Percentiles rank a stretch among this genome's conserved stretches.
phyloP scores from a whole-genome alignment of 2,888 invertebrate genomes.

The Agonopterix subpropinquella region DNA sequence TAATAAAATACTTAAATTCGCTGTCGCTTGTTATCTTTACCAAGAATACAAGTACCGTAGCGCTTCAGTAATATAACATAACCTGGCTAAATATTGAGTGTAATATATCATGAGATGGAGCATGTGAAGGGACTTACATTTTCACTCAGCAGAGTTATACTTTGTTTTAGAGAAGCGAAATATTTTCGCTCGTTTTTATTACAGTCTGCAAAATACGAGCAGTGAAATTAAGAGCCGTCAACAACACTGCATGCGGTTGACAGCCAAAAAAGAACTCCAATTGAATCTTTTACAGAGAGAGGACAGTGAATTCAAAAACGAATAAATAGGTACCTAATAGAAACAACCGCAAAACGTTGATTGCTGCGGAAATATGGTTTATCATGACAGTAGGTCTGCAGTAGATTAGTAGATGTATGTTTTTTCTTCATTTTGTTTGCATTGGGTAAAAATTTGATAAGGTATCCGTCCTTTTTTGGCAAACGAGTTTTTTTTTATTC shows the following conservation, averaged over 20 bases:
- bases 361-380: too few relatives aligned
- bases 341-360: too few relatives aligned
- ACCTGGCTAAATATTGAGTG: constrained; percentile 31
- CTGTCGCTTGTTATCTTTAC: background rate
- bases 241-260: background rate
- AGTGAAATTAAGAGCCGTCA: constrained; percentile 6
- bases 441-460: too few relatives aligned
- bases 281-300: background rate
- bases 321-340: too few relatives aligned
- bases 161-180: background rate
- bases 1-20: background rate
- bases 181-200: constrained; percentile 2
- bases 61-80: constrained; percentile 18
- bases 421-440: too few relatives aligned
- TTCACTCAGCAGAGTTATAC: background rate
- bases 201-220: background rate
- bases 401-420: too few relatives aligned
- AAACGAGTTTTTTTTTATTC: too few relatives aligned
- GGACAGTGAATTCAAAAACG: background rate
- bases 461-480: too few relatives aligned
- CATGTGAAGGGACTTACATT: constrained; percentile 12
- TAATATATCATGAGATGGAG: constrained; percentile 37
- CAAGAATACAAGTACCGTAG: constrained; percentile 15
- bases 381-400: too few relatives aligned
- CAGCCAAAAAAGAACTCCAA: too few relatives aligned